These are phyloP conservation scores for Cossypha dichroa DNA, from an alignment of 2,797 vertebrate species.

Conservation along the genomic window DNA sequence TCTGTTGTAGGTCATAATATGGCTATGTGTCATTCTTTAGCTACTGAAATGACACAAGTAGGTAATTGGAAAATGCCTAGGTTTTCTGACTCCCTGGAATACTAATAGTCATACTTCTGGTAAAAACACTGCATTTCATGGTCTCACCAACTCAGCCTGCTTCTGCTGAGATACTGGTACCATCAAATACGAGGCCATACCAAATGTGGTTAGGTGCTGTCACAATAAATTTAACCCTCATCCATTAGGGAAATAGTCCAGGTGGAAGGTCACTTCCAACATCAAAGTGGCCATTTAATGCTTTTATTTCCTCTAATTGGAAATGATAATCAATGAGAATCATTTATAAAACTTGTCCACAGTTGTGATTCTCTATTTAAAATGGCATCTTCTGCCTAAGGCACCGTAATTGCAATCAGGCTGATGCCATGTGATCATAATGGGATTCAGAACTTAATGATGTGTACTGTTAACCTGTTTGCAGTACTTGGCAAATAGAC, in stretches of 20 bases:
- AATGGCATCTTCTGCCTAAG: slow-evolving; percentile 66
- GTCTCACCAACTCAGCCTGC: slow-evolving; percentile 34
- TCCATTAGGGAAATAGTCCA: slow-evolving; percentile 74
- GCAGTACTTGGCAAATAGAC: slow-evolving; percentile 62
- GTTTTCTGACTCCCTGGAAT: slow-evolving; percentile 46
- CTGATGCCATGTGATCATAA: slow-evolving; percentile 74
- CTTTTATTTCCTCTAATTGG: slow-evolving; percentile 81
- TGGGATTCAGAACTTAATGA: slow-evolving; percentile 79
- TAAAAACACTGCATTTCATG: not conserved
- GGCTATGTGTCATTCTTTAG: slow-evolving; percentile 37
- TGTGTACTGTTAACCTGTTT: slow-evolving; percentile 73
- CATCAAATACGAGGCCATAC: slow-evolving; percentile 60
- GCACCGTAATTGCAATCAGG: slow-evolving; percentile 49
- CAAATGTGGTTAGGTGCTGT: slow-evolving; percentile 82
- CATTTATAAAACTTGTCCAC: slow-evolving; percentile 76
- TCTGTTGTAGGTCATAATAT: slow-evolving; percentile 11
- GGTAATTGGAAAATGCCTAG: slow-evolving; percentile 57
- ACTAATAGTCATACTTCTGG: slow-evolving; percentile 47
- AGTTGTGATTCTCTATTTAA: slow-evolving; percentile 75
- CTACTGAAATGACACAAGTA: slow-evolving; percentile 39
- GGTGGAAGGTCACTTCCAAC: slow-evolving; percentile 77
- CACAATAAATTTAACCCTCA: slow-evolving; percentile 83
- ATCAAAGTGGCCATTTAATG: slow-evolving; percentile 73
- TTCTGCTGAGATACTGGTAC: slow-evolving; percentile 19
- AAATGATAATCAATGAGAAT: slow-evolving; percentile 79